Base-by-base conservation (phyloP, 2,888 invertebrate genomes). In the Rhingia rostrata region DNA sequence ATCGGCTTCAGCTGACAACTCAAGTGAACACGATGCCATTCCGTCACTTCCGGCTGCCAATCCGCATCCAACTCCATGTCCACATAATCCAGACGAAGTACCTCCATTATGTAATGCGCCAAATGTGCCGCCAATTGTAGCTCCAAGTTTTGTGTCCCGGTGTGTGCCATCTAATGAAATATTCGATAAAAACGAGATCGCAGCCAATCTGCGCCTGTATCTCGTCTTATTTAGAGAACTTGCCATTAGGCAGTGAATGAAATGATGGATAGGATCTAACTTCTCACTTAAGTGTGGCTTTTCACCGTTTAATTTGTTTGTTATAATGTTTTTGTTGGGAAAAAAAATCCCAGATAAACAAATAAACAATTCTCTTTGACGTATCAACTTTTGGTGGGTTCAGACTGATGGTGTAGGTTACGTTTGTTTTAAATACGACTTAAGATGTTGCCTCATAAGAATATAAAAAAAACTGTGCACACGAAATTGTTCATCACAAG, bases 161-260 rank as follows among this genome's bases (percentile, higher is more conserved):
- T 96, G 95, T 88, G 95, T 95, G 87, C 98, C 98, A 93, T 98
- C 98, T 86, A 98, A 93, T 86, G 98, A 97, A 90, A 99, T 98
- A 92, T 98, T 98, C 69, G 97, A 96, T 88, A 99, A 93, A 93
- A 98, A 99, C 90, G 97, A 96, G 89, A 98, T 94, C 88, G 98
- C 98, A 90, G 98, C 97, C 88, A 97, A 94, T 92, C 97, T 94
- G 92, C 97, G 94, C 90, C 96, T 94, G 89, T 96, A 96, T 92
- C 95, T 94, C 89, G 94, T 93, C 88, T 92, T 92, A 89, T 92
- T 91, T 74, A 90, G 89, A 89, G 92, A 90, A 91, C 90, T 92
- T 91, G 92, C 91, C 91, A 92, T 91, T 91, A 91, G 90, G 91
- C 91, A 89, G 88, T 89, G 22, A 70, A 64, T 51, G 7, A 33